Evolutionary conservation across 1,140 invertebrate genomes (phyloP).

Genomic region (Pantala flavescens): DNA sequence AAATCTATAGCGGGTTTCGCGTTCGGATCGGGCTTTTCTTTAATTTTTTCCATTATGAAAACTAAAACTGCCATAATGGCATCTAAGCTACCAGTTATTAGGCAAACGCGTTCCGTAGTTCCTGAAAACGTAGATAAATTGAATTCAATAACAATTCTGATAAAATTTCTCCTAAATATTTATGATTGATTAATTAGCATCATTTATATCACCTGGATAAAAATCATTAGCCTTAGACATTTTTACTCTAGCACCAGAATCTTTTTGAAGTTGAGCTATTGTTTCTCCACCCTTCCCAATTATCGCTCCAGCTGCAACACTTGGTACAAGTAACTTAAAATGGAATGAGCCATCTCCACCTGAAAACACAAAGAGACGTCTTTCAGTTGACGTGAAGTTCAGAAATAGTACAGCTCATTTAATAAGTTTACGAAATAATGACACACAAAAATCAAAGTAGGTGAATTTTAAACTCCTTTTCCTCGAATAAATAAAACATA

Average conservation of each 20-base stretch:
- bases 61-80: slow-evolving; percentile 87
- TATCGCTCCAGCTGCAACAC: slow-evolving; percentile 90
- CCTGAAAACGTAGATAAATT: slow-evolving; percentile 43
- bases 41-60: slow-evolving; percentile 96
- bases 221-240: slow-evolving; percentile 98
- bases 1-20: slow-evolving; percentile 54
- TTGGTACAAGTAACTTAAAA: slow-evolving; percentile 92
- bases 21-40: slow-evolving; percentile 90
- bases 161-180: not conserved
- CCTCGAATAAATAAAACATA: no score
- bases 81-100: slow-evolving; percentile 90
- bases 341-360: slow-evolving; percentile 69
- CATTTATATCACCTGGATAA: slow-evolving; percentile 90
- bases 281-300: slow-evolving; percentile 97
- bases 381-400: no score
- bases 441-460: no score
- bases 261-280: slow-evolving; percentile 92
- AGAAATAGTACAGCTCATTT: no score
- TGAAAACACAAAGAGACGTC: slow-evolving; percentile 30
- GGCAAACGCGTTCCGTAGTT: slow-evolving; percentile 91
- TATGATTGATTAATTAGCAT: slow-evolving; percentile 9
- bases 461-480: no score
- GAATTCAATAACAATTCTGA: not conserved
- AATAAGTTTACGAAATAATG: no score
- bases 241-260: slow-evolving; percentile 88